Evolutionary conservation across 2,113 vertebrate genomes (phyloP), one percentile per base, ranked within the genome.

Genomic region (Cepphus grylle): DNA sequence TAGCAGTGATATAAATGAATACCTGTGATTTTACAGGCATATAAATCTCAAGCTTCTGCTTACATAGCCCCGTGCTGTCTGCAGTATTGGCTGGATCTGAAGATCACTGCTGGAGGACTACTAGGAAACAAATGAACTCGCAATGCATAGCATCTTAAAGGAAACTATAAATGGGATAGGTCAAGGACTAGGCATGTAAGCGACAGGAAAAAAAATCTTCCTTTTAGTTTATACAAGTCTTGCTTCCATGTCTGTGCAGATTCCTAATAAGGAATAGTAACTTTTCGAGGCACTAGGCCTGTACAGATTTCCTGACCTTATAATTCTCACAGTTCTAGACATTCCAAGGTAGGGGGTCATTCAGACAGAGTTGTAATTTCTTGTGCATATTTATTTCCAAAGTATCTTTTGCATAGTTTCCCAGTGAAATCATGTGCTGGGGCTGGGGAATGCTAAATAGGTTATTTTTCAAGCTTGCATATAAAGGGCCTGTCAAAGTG

Each of bases 341-440:
- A 98, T 98, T 98, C 97, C 98, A 98, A 98, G 98, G 98, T 98
- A 98, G 97, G 96, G 97, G 98, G 98, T 98, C 97, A 98, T 97
- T 98, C 98, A 98, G 97, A 98, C 97, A 98, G 96, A 97, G 97
- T 98, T 98, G 98, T 98, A 98, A 98, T 98, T 98, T 98, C 98
- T 98, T 97, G 98, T 97, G 97, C 98, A 97, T 99, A 98, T 99
- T 98, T 99, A 99, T 99, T 99, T 99, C 98, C 98, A 98, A 98
- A 98, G 98, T 98, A 98, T 99, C 98, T 98, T 98, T 98, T 96
- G 98, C 98, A 99, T 99, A 99, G 98, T 99, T 99, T 99, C 99
- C 98, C 98, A 98, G 90, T 99, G 98, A 99, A 98, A 97, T 98
- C 98, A 98, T 94, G 97, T 95, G 86, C 95, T 91, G 85, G 96